These are phyloP conservation scores for Ochotona princeps DNA, from an alignment of 2,113 vertebrate species.

Conservation along the genomic window DNA sequence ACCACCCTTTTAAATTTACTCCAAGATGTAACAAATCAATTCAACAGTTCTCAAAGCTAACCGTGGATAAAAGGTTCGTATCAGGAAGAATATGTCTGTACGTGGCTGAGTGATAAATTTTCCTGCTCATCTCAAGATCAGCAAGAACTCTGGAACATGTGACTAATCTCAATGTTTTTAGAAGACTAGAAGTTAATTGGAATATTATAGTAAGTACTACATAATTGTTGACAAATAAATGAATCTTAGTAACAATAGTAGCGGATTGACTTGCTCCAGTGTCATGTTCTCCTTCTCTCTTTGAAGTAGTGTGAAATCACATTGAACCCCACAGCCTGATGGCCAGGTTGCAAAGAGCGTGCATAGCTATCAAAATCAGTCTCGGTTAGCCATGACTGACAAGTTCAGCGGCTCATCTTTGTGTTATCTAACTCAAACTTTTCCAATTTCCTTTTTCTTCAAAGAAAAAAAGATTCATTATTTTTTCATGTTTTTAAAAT, in stretches of 20 bases:
- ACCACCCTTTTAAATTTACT: too few species aligned
- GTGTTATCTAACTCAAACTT: background rate
- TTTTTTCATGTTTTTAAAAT: too few species aligned
- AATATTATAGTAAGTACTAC: background rate
- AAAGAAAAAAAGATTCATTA: too few species aligned
- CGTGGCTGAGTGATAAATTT: background rate
- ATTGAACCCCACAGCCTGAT: background rate
- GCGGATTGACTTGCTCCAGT: background rate
- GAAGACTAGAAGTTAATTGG: background rate
- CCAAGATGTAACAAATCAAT: too few species aligned
- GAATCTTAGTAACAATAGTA: background rate
- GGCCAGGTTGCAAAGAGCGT: background rate
- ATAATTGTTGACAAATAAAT: background rate
- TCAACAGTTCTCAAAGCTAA: background rate
- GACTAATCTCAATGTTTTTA: background rate
- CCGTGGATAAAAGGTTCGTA: background rate
- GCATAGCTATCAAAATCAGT: background rate
- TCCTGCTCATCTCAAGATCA: background rate
- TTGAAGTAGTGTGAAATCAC: background rate
- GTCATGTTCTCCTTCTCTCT: background rate
- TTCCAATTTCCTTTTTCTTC: too few species aligned
- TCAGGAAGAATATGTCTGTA: background rate
- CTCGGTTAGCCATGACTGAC: background rate
- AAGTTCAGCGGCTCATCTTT: background rate
- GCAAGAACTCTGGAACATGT: background rate